Evolutionary conservation across 2,113 vertebrate species (phyloP).

Genomic region (Podiceps cristatus): DNA sequence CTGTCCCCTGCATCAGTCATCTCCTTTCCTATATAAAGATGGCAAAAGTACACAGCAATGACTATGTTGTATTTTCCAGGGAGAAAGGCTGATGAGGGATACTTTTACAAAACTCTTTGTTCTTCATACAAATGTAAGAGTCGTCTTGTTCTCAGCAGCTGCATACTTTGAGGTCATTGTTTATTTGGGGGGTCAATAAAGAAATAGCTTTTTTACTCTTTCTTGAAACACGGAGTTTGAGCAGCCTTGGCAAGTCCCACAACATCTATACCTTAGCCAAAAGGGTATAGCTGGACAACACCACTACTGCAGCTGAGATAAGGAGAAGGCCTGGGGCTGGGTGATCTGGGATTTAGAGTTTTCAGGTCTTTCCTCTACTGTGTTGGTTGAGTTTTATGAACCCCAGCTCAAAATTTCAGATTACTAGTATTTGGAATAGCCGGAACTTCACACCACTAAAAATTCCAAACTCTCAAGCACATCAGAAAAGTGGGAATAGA

Average conservation of each 20-base stretch:
- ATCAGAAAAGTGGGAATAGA: background rate
- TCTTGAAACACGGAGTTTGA: background rate
- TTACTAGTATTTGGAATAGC: background rate
- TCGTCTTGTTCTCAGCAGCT: background rate
- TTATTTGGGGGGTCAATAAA: background rate
- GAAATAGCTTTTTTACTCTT: background rate
- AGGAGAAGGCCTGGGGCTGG: background rate
- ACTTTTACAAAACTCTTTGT: background rate
- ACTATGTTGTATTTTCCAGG: background rate
- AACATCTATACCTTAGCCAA: background rate
- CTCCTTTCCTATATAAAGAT: background rate
- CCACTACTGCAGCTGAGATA: background rate
- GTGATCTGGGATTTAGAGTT: background rate
- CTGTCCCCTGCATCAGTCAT: background rate
- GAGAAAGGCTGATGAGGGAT: background rate
- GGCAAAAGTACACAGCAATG: background rate
- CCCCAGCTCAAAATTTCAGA: background rate
- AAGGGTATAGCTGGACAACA: background rate
- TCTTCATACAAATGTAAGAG: background rate
- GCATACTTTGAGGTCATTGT: fast-evolving
- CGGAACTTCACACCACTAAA: background rate
- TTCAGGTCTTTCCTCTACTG: background rate
- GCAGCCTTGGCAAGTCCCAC: background rate
- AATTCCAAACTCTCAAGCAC: background rate
- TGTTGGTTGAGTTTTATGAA: background rate